Conservation (phyloP, 1,140 invertebrate species). For the Hylaeus anthracinus region DNA sequence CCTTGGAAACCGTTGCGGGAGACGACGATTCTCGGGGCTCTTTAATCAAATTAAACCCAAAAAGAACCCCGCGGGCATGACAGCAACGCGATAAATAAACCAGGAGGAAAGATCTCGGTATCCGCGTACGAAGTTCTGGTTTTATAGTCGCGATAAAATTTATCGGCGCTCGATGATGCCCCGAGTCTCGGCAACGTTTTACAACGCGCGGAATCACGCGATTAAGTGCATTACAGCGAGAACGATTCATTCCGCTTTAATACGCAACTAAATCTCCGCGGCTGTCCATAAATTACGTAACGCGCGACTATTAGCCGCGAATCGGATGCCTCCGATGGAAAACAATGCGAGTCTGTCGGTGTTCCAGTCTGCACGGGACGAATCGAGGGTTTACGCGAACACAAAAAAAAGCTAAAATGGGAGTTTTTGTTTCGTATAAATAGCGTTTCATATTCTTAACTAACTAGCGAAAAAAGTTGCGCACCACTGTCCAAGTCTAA, state of each 20-base stretch:
- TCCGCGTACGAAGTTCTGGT: background rate
- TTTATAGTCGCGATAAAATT: conserved; percentile 10
- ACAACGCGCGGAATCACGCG: background rate
- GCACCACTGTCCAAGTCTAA: background rate
- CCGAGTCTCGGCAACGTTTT: background rate
- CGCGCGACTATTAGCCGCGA: background rate
- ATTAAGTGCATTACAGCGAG: background rate
- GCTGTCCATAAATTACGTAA: background rate
- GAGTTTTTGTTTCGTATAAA: too few species aligned
- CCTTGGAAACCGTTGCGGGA: too few species aligned
- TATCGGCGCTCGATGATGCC: background rate
- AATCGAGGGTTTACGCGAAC: too few species aligned
- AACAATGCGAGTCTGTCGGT: background rate
- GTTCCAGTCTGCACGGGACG: background rate
- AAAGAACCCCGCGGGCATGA: background rate
- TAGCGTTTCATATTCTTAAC: too few species aligned
- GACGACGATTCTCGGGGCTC: background rate
- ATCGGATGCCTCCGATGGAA: background rate
- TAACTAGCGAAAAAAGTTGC: too few species aligned
- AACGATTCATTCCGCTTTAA: background rate
- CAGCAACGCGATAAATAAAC: background rate
- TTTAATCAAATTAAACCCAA: background rate
- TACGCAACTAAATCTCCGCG: background rate
- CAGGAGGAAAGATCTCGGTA: background rate
- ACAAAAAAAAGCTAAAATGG: too few species aligned